Percentiles rank a stretch among this genome's conserved stretches.
Evolutionary conservation across 2,888 invertebrate genomes (phyloP).

Genomic region (Athripsodes cinereus): DNA sequence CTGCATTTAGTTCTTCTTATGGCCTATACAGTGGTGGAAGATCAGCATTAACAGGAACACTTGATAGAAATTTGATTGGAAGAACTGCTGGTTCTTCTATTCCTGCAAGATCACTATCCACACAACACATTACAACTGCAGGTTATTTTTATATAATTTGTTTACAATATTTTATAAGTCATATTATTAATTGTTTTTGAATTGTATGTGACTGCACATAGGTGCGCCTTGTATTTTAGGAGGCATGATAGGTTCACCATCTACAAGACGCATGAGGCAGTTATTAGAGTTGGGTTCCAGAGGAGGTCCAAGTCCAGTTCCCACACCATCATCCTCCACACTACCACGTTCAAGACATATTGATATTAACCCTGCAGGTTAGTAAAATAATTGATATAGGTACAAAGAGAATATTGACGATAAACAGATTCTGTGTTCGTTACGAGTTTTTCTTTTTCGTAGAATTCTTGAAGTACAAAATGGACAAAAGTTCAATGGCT

Average conservation of each 20-base stretch:
- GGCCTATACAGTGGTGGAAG: slow-evolving; percentile 54
- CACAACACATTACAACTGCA: slow-evolving; percentile 53
- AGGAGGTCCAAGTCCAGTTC: slow-evolving; percentile 66
- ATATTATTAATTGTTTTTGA: neutral
- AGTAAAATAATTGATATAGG: too few relatives aligned
- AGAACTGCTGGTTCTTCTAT: slow-evolving; percentile 46
- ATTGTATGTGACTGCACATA: neutral
- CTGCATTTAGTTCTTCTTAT: slow-evolving; percentile 55
- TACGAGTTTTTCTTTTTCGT: slow-evolving; percentile 31
- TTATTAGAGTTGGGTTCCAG: slow-evolving; percentile 63
- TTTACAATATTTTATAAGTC: neutral
- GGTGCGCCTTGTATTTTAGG: neutral
- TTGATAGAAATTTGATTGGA: slow-evolving; percentile 59
- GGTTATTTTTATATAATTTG: slow-evolving; percentile 9
- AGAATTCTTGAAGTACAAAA: slow-evolving; percentile 88
- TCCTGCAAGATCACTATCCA: slow-evolving; percentile 69
- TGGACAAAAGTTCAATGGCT: slow-evolving; percentile 64
- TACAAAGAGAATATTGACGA: too few relatives aligned
- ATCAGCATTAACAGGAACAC: slow-evolving; percentile 60
- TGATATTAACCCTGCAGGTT: slow-evolving; percentile 85
- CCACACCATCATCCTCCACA: slow-evolving; percentile 72
- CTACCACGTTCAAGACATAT: slow-evolving; percentile 70
- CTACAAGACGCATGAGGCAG: slow-evolving; percentile 75
- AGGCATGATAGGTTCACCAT: slow-evolving; percentile 56
- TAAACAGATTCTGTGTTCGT: too few relatives aligned